Percentiles rank a stretch among this genome's conserved stretches.
Evolutionary conservation across 2,113 vertebrate species (phyloP).

Genomic region (Tricholaema leucomelas): DNA sequence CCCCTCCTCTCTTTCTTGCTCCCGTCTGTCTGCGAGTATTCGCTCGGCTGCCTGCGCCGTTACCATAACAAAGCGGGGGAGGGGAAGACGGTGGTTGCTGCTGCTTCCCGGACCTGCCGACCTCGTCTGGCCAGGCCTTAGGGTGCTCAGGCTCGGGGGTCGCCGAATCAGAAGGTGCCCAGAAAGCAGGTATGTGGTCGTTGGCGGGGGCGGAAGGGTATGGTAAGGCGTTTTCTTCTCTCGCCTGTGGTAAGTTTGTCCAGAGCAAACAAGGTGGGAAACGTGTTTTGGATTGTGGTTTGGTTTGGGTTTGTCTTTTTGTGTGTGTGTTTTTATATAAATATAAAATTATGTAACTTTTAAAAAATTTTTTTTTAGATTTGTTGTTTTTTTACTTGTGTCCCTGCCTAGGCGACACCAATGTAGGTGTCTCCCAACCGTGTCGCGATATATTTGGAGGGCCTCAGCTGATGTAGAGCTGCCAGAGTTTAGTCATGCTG

Average conservation of each 20-base stretch:
- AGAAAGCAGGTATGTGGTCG: neutral
- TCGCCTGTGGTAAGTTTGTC: neutral
- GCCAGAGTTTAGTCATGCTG: rapidly evolving
- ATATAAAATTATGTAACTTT: neutral
- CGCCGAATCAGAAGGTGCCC: neutral
- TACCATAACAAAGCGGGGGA: neutral
- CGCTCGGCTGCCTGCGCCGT: neutral
- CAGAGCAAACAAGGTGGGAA: neutral
- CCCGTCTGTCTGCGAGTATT: neutral
- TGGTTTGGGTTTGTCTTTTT: too few species aligned
- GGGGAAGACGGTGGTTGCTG: too few species aligned
- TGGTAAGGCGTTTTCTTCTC: neutral
- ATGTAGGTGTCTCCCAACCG: neutral
- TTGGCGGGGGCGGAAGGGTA: neutral
- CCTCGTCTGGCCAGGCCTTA: neutral
- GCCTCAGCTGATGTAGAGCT: neutral
- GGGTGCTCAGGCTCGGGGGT: neutral
- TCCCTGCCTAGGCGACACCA: neutral
- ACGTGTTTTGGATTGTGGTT: too few species aligned
- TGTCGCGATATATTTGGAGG: neutral
- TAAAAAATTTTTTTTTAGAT: neutral
- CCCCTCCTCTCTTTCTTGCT: too few species aligned
- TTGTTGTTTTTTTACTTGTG: neutral
- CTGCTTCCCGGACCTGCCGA: neutral
- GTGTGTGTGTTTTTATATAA: too few species aligned